These are phyloP conservation scores for Oxytorus armatus DNA, from an alignment of 2,888 invertebrate species.

Conservation along the genomic window DNA sequence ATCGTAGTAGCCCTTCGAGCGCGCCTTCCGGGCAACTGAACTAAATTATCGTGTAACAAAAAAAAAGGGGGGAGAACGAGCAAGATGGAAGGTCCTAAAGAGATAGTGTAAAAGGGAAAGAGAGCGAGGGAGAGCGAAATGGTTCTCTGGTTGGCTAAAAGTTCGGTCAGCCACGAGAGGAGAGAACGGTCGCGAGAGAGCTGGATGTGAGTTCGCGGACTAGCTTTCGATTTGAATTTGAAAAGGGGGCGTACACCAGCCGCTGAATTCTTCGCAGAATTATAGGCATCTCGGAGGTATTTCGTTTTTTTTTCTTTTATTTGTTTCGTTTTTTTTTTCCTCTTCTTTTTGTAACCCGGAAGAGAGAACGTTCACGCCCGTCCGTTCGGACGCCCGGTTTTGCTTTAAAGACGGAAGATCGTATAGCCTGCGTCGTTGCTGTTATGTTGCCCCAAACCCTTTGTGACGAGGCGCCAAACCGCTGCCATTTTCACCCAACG, in stretches of 20 bases:
- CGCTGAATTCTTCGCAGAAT: constrained; percentile 69
- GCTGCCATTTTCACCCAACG: constrained; percentile 46
- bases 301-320: constrained; percentile 37
- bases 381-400: constrained; percentile 42
- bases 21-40: constrained; percentile 73
- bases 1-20: constrained; percentile 69
- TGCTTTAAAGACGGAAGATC: constrained; percentile 48
- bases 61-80: constrained; percentile 57
- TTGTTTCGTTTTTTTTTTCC: constrained; percentile 21
- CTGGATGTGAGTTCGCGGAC: constrained; percentile 51
- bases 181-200: constrained; percentile 39
- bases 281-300: constrained; percentile 63
- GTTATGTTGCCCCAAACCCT: constrained; percentile 47
- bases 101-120: constrained; percentile 41
- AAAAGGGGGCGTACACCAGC: constrained; percentile 67
- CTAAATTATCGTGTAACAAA: constrained; percentile 75
- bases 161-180: constrained; percentile 54
- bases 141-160: constrained; percentile 55
- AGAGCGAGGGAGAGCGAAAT: constrained; percentile 39
- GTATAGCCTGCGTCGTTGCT: constrained; percentile 11
- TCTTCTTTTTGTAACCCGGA: constrained; percentile 65
- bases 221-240: constrained; percentile 72
- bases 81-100: constrained; percentile 44
- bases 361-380: constrained; percentile 59
- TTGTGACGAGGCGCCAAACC: constrained; percentile 62